Base-by-base conservation (phyloP, 2,888 invertebrate species). In the Athrips mouffetella region DNA sequence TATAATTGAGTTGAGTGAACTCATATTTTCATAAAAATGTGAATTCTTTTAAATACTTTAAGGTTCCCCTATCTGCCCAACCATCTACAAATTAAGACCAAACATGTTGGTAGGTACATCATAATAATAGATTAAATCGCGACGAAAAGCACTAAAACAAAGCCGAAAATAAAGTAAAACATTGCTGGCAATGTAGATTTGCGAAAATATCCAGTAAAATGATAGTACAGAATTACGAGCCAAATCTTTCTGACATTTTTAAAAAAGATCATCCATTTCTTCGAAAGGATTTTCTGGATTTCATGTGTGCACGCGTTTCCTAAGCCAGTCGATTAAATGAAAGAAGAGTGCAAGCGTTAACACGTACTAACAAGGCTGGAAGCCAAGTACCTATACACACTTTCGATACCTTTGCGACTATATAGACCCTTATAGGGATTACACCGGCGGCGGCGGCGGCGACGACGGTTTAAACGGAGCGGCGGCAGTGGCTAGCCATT, bases 241-340 rank as follows among this genome's bases (percentile, higher is more conserved):
- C n/a, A n/a, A n/a, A n/a, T n/a, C n/a, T n/a, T n/a, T n/a, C n/a
- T n/a, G n/a, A n/a, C n/a, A n/a, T n/a, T n/a, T n/a, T n/a, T n/a
- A 65, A 73, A 73, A 62, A 59, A 69, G 70, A 73, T 70, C 71
- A 71, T 71, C 63, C 63, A 66, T 69, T 67, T 67, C 62, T 69
- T 66, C 64, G 59, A 75, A 65, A 61, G 77, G 76, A 75, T 79
- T 79, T 79, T 67, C 66, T 62, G 67, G 72, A 76, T 80, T 76
- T 76, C 76, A 80, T 33, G 10, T 13, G 33, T 15, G 3, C 30
- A 10, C 33, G 13, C 33, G n/a, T n/a, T n/a, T n/a, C n/a, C n/a
- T n/a, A 15, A 11, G 15, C 16, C 13, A 15, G 15, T 16, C 13
- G 15, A 3, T 33, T 33, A 33, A 15, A 8, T 33, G n/a, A n/a